Conservation (phyloP, 2,888 invertebrate genomes). For the Apotomis turbidana region DNA sequence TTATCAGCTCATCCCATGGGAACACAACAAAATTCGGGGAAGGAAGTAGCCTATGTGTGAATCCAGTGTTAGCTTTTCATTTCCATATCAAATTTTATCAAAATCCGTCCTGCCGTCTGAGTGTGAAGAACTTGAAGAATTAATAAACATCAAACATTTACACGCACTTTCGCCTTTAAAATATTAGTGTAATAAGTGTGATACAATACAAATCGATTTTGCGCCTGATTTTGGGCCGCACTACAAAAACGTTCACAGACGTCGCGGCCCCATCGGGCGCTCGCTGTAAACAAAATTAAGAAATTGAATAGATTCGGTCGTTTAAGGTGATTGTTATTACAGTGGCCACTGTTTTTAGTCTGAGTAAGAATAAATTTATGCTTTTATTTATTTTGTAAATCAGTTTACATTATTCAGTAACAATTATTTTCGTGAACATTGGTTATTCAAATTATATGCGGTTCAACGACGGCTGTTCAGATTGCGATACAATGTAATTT, state of each 20-base stretch:
- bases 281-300: conserved; percentile 47
- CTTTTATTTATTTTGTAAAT: conserved; percentile 14
- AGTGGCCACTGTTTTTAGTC: conserved; percentile 40
- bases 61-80: too few relatives aligned
- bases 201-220: not conserved
- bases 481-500: not conserved
- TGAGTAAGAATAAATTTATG: not conserved
- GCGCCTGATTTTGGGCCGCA: conserved; percentile 9
- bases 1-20: too few relatives aligned
- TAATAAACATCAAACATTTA: too few relatives aligned
- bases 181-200: too few relatives aligned
- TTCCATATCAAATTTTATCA: too few relatives aligned
- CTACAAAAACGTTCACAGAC: conserved; percentile 30
- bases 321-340: conserved; percentile 46
- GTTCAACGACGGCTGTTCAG: not conserved
- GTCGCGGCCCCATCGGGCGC: conserved; percentile 25
- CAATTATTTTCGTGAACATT: not conserved
- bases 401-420: not conserved
- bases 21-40: too few relatives aligned
- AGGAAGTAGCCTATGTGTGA: too few relatives aligned
- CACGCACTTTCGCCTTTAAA: too few relatives aligned
- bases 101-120: too few relatives aligned
- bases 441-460: not conserved
- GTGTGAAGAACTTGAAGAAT: too few relatives aligned
- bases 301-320: conserved; percentile 48